phyloP scores from a whole-genome alignment of 2,797 vertebrate genomes.

The Fistularia commersonii region DNA sequence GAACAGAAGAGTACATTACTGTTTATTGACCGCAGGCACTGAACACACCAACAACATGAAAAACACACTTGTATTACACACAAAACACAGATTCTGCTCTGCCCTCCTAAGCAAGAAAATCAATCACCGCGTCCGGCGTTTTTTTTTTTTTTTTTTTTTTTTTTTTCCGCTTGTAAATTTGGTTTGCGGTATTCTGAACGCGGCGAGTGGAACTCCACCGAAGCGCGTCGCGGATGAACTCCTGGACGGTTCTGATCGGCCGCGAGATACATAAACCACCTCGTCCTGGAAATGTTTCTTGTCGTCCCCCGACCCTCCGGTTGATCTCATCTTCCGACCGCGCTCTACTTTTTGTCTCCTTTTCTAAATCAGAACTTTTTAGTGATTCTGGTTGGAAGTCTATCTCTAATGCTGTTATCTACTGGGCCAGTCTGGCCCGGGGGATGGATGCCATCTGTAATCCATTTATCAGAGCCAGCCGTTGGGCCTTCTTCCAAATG shows the following conservation, averaged over 20 bases:
- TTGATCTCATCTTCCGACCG: not conserved
- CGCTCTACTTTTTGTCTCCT: constrained; percentile 21
- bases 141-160: no score
- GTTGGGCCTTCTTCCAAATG: constrained; percentile 65
- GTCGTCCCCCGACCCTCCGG: not conserved
- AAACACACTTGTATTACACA: no score
- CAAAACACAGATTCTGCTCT: no score
- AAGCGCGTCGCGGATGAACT: no score
- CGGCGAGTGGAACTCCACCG: no score
- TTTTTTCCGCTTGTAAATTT: no score
- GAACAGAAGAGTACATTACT: not conserved
- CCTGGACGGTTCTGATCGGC: not conserved
- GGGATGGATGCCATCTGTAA: constrained; percentile 67
- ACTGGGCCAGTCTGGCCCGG: constrained; percentile 63
- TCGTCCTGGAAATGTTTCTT: not conserved
- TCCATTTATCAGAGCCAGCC: constrained; percentile 64
- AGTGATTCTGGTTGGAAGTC: constrained; percentile 57
- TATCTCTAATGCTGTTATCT: constrained; percentile 71
- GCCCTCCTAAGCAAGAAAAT: no score
- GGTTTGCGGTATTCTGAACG: no score
- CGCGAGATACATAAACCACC: no score
- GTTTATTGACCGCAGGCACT: constrained; percentile 2
- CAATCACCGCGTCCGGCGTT: no score
- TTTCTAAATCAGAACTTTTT: constrained; percentile 59
- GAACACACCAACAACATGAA: no score